Evolutionary conservation across 2,113 vertebrate genomes (phyloP).

Genomic region (Scophthalmus maximus): DNA sequence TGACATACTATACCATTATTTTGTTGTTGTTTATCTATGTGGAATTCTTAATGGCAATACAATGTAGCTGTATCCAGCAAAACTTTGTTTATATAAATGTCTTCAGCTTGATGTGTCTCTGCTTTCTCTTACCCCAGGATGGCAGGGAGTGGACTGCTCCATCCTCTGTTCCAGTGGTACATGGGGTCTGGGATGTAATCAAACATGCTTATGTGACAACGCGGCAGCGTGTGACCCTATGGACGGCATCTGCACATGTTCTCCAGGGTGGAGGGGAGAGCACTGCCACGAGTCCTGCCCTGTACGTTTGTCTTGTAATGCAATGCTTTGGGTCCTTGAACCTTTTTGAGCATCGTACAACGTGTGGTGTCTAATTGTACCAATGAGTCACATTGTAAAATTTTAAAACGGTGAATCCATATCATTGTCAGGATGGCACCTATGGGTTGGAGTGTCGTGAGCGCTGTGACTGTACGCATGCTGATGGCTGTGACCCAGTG

Average conservation of each 20-base stretch:
- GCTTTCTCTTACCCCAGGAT: slow-evolving; percentile 80
- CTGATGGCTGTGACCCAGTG: slow-evolving; percentile 91
- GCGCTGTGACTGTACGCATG: slow-evolving; percentile 93
- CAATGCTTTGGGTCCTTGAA: background rate
- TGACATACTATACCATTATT: background rate
- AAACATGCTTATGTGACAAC: slow-evolving; percentile 88
- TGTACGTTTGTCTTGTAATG: slow-evolving; percentile 81
- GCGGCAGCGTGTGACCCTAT: slow-evolving; percentile 90
- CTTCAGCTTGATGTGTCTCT: background rate
- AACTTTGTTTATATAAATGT: background rate
- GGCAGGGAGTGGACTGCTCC: slow-evolving; percentile 94
- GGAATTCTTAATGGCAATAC: background rate
- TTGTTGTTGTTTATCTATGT: background rate
- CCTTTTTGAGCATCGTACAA: background rate
- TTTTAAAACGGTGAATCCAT: background rate
- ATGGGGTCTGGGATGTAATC: slow-evolving; percentile 94
- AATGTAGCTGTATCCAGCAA: background rate
- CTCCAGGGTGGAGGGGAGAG: slow-evolving; percentile 91
- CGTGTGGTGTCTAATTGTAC: slow-evolving; percentile 11
- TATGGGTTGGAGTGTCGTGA: slow-evolving; percentile 93
- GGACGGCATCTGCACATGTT: slow-evolving; percentile 90
- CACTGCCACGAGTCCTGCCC: slow-evolving; percentile 90
- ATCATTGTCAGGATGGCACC: slow-evolving; percentile 88
- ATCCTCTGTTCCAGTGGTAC: slow-evolving; percentile 91
- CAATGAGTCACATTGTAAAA: background rate